Conservation (phyloP, 2,113 vertebrate genomes). For the Ornithorhynchus anatinus region DNA sequence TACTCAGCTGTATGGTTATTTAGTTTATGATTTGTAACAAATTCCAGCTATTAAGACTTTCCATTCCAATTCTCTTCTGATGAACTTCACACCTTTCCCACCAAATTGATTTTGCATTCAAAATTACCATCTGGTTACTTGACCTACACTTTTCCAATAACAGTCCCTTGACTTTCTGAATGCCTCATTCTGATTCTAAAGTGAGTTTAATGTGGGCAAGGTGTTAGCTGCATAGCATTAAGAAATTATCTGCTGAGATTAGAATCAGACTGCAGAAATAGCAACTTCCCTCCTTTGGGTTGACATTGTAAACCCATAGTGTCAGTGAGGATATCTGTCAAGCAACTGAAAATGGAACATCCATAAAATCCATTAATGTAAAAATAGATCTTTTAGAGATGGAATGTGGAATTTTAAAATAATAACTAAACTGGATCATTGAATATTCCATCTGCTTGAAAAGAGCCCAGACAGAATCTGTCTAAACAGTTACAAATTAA, state of each 20-base stretch:
- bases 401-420: too few relatives aligned
- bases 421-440: too few relatives aligned
- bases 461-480: too few relatives aligned
- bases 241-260: neutral
- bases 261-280: neutral
- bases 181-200: neutral
- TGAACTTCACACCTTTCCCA: constrained; percentile 62
- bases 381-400: too few relatives aligned
- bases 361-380: too few relatives aligned
- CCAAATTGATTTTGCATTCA: constrained; percentile 57
- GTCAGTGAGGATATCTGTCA: too few relatives aligned
- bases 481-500: too few relatives aligned
- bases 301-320: too few relatives aligned
- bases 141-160: neutral
- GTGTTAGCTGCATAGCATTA: neutral
- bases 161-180: neutral
- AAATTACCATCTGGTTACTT: constrained; percentile 39
- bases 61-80: constrained; percentile 57
- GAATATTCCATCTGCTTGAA: too few relatives aligned
- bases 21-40: constrained; percentile 68
- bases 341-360: too few relatives aligned
- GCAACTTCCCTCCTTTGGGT: neutral
- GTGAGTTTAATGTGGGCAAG: neutral
- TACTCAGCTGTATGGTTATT: constrained; percentile 59
- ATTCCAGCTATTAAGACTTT: constrained; percentile 67